Percentiles rank a stretch among this genome's conserved stretches.
Evolutionary conservation across 1,140 invertebrate species (phyloP).

Genomic region (Leptinotarsa lineolata): DNA sequence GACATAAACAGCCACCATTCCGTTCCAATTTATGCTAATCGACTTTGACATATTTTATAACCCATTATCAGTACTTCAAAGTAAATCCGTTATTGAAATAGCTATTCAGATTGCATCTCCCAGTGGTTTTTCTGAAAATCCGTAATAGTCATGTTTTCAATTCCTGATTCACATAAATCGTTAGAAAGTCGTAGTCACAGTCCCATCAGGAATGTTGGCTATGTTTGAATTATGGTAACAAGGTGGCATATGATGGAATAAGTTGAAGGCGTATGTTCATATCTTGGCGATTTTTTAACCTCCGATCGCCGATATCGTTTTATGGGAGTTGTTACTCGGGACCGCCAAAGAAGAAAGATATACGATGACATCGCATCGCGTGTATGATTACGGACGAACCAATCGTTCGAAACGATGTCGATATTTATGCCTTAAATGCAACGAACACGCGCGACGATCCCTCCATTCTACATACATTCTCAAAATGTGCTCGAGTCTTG

Average conservation of each 20-base stretch:
- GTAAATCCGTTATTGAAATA: not conserved
- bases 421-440: conserved; percentile 27
- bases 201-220: conserved; percentile 13
- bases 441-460: conserved; percentile 25
- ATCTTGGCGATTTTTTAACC: conserved; percentile 19
- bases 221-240: conserved; percentile 29
- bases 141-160: not conserved
- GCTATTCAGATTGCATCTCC: not conserved
- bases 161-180: not conserved
- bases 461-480: conserved; percentile 9
- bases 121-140: not conserved
- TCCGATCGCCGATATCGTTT: conserved; percentile 28
- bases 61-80: not conserved
- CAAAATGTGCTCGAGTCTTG: not conserved
- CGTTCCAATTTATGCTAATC: too few species aligned
- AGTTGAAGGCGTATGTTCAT: conserved; percentile 18
- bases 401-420: conserved; percentile 24
- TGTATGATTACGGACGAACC: conserved; percentile 39
- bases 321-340: conserved; percentile 42
- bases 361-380: conserved; percentile 39
- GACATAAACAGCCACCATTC: too few species aligned
- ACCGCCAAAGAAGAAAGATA: conserved; percentile 47
- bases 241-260: conserved; percentile 29
- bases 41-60: too few species aligned
- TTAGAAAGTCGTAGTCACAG: not conserved